phyloP scores from a whole-genome alignment of 2,888 invertebrate genomes.

The Ernsta delagoae region DNA sequence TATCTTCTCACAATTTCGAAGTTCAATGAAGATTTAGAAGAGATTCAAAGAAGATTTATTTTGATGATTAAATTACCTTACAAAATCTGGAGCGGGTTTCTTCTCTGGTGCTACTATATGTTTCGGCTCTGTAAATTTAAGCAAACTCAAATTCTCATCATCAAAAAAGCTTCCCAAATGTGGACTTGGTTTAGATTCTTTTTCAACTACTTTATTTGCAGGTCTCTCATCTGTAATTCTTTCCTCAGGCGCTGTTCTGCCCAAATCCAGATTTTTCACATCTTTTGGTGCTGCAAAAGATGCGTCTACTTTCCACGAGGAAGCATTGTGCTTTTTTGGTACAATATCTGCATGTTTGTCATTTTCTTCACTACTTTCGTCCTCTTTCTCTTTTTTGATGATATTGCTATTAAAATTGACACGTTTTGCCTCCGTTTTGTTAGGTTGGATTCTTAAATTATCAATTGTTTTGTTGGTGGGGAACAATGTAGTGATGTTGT shows the following conservation, averaged over 20 bases:
- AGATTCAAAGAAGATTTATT: no score
- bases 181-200: constrained; percentile 80
- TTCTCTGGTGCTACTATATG: neutral
- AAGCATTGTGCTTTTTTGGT: constrained; percentile 39
- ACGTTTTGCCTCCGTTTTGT: neutral
- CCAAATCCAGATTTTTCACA: constrained; percentile 45
- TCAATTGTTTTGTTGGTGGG: constrained; percentile 27
- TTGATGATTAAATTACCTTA: constrained; percentile 50
- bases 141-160: constrained; percentile 56
- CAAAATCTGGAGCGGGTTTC: constrained; percentile 46
- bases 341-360: constrained; percentile 18
- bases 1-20: no score
- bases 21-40: no score
- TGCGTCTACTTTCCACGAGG: constrained; percentile 64
- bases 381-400: constrained; percentile 8
- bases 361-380: neutral
- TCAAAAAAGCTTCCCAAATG: constrained; percentile 78
- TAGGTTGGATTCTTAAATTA: constrained; percentile 7
- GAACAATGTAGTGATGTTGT: constrained; percentile 28
- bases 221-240: constrained; percentile 29
- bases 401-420: constrained; percentile 10
- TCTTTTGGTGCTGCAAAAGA: constrained; percentile 53
- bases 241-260: constrained; percentile 45
- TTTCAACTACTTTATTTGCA: constrained; percentile 41
- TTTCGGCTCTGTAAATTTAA: constrained; percentile 25